Percentiles rank a stretch among this genome's conserved stretches.
These are phyloP conservation scores for Antrozous pallidus DNA, from an alignment of 2,797 vertebrate genomes.

Conservation along the genomic window DNA sequence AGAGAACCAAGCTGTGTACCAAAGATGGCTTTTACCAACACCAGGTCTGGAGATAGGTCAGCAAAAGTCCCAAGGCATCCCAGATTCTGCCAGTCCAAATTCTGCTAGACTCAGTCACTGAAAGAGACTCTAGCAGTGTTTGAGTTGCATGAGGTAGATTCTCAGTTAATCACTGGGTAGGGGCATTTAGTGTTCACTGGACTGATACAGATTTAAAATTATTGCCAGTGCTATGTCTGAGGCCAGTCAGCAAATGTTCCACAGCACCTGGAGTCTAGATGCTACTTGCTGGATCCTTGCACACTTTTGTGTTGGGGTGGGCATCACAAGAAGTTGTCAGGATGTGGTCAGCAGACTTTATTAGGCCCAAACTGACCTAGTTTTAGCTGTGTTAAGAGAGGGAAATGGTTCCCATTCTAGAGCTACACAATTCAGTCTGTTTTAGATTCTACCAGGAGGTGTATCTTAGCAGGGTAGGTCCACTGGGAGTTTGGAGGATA, in stretches of 20 bases:
- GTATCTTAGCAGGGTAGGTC: background rate
- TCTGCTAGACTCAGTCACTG: background rate
- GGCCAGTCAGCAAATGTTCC: background rate
- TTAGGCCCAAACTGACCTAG: background rate
- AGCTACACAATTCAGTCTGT: background rate
- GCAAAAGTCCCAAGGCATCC: background rate
- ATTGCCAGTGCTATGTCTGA: background rate
- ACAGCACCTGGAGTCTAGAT: background rate
- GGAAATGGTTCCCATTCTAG: background rate
- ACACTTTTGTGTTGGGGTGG: background rate
- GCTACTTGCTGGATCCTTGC: background rate
- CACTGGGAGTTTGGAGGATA: background rate
- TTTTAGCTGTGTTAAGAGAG: background rate
- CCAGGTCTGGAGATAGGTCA: background rate
- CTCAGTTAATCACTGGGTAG: background rate
- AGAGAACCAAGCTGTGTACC: background rate
- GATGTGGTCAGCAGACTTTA: background rate
- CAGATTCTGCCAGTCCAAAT: too few species aligned
- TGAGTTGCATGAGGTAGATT: background rate
- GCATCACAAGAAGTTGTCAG: background rate
- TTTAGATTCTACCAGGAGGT: background rate
- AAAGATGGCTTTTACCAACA: background rate
- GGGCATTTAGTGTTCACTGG: background rate
- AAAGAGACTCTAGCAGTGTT: background rate
- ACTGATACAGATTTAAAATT: background rate